Conservation (phyloP, 2,797 vertebrate genomes). For the Squalus acanthias region DNA sequence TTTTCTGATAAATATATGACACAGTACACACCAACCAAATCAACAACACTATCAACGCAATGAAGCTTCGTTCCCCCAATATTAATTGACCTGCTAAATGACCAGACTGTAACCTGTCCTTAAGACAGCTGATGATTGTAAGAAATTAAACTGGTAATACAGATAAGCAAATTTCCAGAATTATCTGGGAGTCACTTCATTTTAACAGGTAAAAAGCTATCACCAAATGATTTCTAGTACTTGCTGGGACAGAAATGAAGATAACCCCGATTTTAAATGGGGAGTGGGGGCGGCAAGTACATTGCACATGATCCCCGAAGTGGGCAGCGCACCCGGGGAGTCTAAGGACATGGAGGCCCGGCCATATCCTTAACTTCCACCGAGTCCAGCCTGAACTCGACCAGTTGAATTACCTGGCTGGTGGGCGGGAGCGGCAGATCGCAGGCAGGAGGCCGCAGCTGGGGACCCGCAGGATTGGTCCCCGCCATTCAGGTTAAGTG, state of each 20-base stretch:
- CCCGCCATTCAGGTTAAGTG: background rate
- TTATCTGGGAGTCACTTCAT: background rate
- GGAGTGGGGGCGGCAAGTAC: background rate
- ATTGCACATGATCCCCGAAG: background rate
- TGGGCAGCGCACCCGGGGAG: background rate
- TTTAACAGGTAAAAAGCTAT: background rate
- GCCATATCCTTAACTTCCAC: background rate
- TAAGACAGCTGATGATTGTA: background rate
- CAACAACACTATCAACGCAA: background rate
- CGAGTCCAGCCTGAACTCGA: too few species aligned
- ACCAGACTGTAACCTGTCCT: background rate
- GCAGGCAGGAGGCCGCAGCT: background rate
- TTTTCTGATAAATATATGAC: conserved; percentile 12
- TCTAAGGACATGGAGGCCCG: background rate
- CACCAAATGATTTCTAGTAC: background rate
- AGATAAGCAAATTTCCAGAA: background rate
- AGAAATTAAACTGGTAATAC: background rate
- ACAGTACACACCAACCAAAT: background rate
- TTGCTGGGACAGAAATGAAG: background rate
- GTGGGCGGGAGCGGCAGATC: background rate
- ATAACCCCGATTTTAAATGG: background rate
- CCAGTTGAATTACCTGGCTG: background rate
- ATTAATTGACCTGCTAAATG: background rate
- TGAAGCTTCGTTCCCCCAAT: background rate
- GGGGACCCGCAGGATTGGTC: background rate